Evolutionary conservation across 2,797 vertebrate genomes (phyloP).

Genomic region (Platyrinchus mystaceus): DNA sequence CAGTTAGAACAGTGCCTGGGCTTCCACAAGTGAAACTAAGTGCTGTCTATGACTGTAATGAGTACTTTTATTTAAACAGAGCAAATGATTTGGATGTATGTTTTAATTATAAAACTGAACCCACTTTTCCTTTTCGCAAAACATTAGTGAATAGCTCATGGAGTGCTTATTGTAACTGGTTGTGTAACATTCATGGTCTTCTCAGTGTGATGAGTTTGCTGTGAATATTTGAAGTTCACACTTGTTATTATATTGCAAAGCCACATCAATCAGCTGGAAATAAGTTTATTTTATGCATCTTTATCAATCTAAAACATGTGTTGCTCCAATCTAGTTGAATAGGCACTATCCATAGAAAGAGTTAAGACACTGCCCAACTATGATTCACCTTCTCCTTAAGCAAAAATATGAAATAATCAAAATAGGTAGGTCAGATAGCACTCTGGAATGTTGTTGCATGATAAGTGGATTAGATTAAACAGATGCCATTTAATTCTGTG

Average conservation of each 20-base stretch:
- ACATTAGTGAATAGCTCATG: not conserved
- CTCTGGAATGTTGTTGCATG: not conserved
- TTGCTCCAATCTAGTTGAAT: not conserved
- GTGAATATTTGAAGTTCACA: not conserved
- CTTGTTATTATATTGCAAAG: not conserved
- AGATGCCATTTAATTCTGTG: not conserved
- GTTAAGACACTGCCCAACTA: not conserved
- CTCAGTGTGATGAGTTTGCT: not conserved
- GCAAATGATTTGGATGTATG: not conserved
- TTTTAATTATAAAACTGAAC: not conserved
- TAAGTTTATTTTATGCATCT: not conserved
- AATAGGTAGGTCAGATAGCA: not conserved
- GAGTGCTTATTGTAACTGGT: not conserved
- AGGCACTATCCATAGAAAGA: not conserved
- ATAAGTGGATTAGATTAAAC: not conserved
- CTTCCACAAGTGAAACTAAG: not conserved
- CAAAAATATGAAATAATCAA: not conserved
- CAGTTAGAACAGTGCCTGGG: not conserved
- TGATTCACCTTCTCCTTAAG: not conserved
- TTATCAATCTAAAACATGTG: not conserved
- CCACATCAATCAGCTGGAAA: not conserved
- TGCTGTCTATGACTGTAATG: not conserved
- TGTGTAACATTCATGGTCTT: not conserved
- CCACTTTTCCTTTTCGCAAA: not conserved
- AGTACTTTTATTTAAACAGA: conserved; percentile 18